Conservation (phyloP, 2,797 vertebrate species). For the Steatocranus sp. region DNA sequence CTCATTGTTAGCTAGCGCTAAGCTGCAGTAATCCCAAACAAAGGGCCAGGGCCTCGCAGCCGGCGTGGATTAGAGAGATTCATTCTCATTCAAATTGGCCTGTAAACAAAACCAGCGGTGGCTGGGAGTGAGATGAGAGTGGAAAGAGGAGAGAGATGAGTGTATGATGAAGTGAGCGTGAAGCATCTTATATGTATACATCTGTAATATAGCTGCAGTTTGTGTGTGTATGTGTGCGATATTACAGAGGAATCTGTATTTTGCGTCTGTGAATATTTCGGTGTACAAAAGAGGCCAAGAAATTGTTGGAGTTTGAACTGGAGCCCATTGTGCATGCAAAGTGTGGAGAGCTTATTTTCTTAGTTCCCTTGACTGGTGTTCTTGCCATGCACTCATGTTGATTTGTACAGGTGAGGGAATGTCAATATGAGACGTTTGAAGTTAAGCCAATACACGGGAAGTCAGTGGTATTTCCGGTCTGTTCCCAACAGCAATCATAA, state of each 20-base stretch:
- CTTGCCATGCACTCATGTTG: neutral
- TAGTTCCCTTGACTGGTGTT: neutral
- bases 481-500: neutral
- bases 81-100: conserved; percentile 99
- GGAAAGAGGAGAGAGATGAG: conserved; percentile 40
- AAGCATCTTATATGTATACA: conserved; percentile 37
- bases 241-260: neutral
- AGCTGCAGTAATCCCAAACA: conserved; percentile 99
- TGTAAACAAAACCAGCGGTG: conserved; percentile 92
- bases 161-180: conserved; percentile 40
- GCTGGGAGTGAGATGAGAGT: conserved; percentile 50
- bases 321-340: neutral
- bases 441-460: neutral
- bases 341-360: neutral
- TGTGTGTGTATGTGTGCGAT: neutral
- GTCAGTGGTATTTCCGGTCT: neutral
- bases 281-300: neutral
- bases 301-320: neutral
- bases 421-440: neutral
- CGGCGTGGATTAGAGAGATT: conserved; percentile 81
- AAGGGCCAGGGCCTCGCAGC: conserved; percentile 88
- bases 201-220: conserved; percentile 28
- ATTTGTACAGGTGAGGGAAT: neutral
- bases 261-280: neutral
- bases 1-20: conserved; percentile 96